These are phyloP conservation scores for Polyommatus icarus DNA, from an alignment of 2,888 invertebrate genomes.

Conservation along the genomic window DNA sequence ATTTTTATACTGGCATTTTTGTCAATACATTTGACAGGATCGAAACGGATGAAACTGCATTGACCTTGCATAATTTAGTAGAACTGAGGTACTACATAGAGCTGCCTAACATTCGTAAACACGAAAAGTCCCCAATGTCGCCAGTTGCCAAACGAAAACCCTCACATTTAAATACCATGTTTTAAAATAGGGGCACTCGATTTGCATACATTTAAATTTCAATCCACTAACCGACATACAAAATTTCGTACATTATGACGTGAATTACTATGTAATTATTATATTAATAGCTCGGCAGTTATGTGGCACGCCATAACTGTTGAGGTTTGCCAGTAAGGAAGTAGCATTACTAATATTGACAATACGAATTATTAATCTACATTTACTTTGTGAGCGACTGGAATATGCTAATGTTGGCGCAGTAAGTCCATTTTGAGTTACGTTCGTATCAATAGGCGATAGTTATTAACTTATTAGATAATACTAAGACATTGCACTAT, in stretches of 20 bases:
- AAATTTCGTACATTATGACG: neutral
- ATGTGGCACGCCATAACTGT: neutral
- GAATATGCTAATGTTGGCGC: neutral
- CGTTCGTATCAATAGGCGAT: neutral
- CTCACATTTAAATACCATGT: neutral
- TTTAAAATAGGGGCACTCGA: slow-evolving; percentile 2
- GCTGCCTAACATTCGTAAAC: neutral
- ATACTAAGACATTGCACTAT: neutral
- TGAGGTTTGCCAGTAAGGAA: slow-evolving; percentile 23
- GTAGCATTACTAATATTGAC: slow-evolving; percentile 2
- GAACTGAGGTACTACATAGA: too few species aligned
- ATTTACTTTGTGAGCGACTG: neutral
- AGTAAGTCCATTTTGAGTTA: neutral
- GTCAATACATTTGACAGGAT: neutral
- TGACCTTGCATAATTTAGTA: too few species aligned
- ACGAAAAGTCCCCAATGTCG: neutral
- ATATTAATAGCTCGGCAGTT: neutral
- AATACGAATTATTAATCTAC: slow-evolving; percentile 15
- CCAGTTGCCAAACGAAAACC: neutral
- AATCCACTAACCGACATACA: slow-evolving; percentile 8
- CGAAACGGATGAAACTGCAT: too few species aligned
- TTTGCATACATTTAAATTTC: slow-evolving; percentile 16
- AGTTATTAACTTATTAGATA: neutral
- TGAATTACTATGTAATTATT: slow-evolving; percentile 16
- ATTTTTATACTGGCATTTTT: neutral